A percentile compares a stretch with the other conserved stretches of the same genome.
These are phyloP conservation scores for Metopolophium dirhodum DNA, from an alignment of 1,140 invertebrate species.

Conservation along the genomic window DNA sequence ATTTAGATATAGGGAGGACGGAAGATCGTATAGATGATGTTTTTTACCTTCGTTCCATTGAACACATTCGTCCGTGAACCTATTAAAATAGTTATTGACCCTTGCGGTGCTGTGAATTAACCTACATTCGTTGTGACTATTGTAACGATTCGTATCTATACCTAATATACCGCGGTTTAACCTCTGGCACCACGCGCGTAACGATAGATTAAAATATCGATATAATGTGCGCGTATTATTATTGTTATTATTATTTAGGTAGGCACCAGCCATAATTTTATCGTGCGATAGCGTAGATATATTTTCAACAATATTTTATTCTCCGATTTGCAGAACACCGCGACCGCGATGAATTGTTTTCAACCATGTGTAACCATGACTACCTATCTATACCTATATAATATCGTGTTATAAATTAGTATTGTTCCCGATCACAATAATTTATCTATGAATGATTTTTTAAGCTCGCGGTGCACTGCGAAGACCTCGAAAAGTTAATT, in stretches of 20 bases:
- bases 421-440: not conserved
- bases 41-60: constrained; percentile 35
- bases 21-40: not conserved
- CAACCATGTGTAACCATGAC: not conserved
- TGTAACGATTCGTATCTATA: not conserved
- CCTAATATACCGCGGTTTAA: not conserved
- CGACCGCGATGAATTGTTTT: not conserved
- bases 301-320: not conserved
- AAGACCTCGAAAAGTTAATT: constrained; percentile 10
- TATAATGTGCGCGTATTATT: not conserved
- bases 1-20: not conserved
- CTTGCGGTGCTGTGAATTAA: constrained; percentile 36
- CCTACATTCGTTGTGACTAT: constrained; percentile 34
- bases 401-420: not conserved
- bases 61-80: constrained; percentile 28
- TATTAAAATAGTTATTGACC: constrained; percentile 45
- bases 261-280: not conserved
- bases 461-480: not conserved
- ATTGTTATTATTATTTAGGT: not conserved
- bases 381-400: not conserved
- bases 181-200: not conserved
- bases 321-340: not conserved
- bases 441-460: not conserved
- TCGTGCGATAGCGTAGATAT: not conserved
- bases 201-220: not conserved